Evolutionary conservation across 2,888 invertebrate genomes (phyloP), one percentile per base, ranked within the genome.

Genomic region (Callyntrura guangdongensis): DNA sequence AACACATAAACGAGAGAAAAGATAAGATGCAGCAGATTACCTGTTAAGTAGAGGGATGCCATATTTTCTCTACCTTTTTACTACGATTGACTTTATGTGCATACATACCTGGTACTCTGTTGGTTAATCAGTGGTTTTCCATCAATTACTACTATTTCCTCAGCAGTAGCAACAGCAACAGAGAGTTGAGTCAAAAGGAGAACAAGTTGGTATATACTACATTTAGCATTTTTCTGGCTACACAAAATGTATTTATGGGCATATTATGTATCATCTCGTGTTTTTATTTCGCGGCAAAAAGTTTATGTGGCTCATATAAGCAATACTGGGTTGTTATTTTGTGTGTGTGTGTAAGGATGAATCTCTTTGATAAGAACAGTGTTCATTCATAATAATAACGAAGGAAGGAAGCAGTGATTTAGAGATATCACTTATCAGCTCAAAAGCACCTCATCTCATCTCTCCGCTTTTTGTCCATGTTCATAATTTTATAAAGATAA

Each of bases 131-230:
- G 86, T 86, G 69, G 45, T 74, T 59, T 86, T 86, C 64, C 74
- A 86, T 86, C 86, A 74, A 86, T 86, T 74, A 86, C 59, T 74
- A 20, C 47, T 64, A 82, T 82, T 82, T 79, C 77, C 77, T 79
- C 79, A 47, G 72, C 36, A 69, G 69, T 45, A 36, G 36, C 20
- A 64, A 17, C 64, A 64, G 64, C 22, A 49, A 22, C 25, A 79
- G 53, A 79, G 56, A 56, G n/a, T n/a, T n/a, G 79, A 79, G 25
- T n/a, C 36, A 79, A 79, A 59, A 25, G 56, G 56, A 36, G 79
- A 56, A 77, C 27, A 56, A 79, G 36, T 79, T 59, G 56, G 4
- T 36, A 5, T 53, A 17, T 12, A 11, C 27, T 36, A 56, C 79
- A 17, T 56, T 27, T 77, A 53, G 47, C 14, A 20, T 69, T 27